Base-by-base conservation (phyloP, 2,888 invertebrate species). In the Heliconius sara region DNA sequence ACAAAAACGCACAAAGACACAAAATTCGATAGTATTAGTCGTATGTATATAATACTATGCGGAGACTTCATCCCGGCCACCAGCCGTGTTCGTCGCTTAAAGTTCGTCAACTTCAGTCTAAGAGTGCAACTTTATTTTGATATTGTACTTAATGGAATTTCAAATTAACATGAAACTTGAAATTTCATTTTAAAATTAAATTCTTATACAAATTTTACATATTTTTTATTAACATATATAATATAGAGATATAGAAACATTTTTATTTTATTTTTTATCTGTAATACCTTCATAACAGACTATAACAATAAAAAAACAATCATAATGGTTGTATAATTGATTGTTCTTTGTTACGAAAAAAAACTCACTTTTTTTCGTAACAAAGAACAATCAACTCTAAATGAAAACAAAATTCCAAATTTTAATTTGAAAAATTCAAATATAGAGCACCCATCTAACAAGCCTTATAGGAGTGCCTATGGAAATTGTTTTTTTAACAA, bases 31-130 rank as follows among this genome's bases (percentile, higher is more conserved):
- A 81, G 76, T 80, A 81, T 19, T 82, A 80, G 80, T 80, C 77
- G 81, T 80, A 82, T 71, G 70, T 43, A 65, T 52, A 67, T 83
- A 83, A 83, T 82, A 83, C 83, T 83, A 83, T 74, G 68, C 79
- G 63, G 81, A 81, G 77, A 79, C 71, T 66, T 65, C 52, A 77
- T 79, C 81, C 74, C 78, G 68, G 82, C 80, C 79, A 52, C 47
- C 27, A 79, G 63, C 65, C 70, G 77, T 77, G 77, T 77, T 81
- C 74, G 76, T 79, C 81, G 79, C 81, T 79, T 79, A 77, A 79
- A 72, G 57, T 66, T 77, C 73, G 74, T 74, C 30, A 30, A 68
- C 39, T 68, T 68, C 68, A 68, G 12, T 63, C n/a, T 63, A 25
- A 25, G n/a, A n/a, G 60, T 10, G 57, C n/a, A 60, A 60, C 57